Conservation (phyloP, 2,888 invertebrate genomes). For the Hirudinaria manillensis region DNA sequence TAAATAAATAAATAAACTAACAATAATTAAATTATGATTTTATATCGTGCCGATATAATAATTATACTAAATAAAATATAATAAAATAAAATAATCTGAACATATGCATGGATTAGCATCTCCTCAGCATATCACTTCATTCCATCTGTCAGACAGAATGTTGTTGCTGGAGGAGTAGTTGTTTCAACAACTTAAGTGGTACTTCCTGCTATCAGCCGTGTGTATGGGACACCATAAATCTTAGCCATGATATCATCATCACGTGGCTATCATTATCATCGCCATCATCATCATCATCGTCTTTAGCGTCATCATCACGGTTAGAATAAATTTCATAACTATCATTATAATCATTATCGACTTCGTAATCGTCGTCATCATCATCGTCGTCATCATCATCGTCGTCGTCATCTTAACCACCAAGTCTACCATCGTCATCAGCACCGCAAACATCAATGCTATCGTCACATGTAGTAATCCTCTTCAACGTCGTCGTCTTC, state of each 20-base stretch:
- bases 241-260: neutral
- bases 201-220: neutral
- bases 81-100: too few relatives aligned
- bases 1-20: too few relatives aligned
- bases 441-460: neutral
- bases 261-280: neutral
- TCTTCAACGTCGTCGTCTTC: neutral
- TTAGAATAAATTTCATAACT: neutral
- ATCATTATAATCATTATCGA: neutral
- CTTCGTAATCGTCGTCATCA: neutral
- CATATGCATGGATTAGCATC: too few relatives aligned
- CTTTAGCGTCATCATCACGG: neutral
- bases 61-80: too few relatives aligned
- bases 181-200: neutral
- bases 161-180: too few relatives aligned
- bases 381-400: slow-evolving; percentile 2
- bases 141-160: too few relatives aligned
- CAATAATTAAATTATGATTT: too few relatives aligned
- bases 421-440: neutral
- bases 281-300: neutral
- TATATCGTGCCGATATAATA: too few relatives aligned
- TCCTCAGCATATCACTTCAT: too few relatives aligned
- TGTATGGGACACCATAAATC: neutral
- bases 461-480: neutral
- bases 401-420: neutral